Percentiles rank a stretch among this genome's conserved stretches.
Conservation (phyloP, 2,888 invertebrate genomes). For the Agrotis segetum region DNA sequence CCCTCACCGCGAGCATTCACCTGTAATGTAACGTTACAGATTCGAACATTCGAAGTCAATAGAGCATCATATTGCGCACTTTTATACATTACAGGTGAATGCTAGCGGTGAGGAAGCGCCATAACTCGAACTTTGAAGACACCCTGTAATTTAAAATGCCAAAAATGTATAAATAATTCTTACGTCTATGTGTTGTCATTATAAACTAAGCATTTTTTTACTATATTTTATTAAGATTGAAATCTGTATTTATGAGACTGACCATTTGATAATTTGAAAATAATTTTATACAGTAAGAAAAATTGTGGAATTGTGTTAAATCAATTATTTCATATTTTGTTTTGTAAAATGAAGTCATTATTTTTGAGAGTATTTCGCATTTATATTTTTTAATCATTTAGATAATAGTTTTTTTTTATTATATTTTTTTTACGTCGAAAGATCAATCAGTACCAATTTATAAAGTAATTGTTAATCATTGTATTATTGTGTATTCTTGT, state of each 20-base stretch:
- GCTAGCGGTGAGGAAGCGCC: too few relatives aligned
- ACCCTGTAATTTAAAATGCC: constrained; percentile 7
- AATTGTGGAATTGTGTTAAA: constrained; percentile 23
- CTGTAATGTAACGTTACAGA: too few relatives aligned
- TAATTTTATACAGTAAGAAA: constrained; percentile 9
- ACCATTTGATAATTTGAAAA: constrained; percentile 10
- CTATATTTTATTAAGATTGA: constrained; percentile 27
- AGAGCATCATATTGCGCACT: too few relatives aligned
- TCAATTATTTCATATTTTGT: constrained; percentile 14
- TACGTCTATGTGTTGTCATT: constrained; percentile 20
- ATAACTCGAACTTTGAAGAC: neutral
- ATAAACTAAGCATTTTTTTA: constrained; percentile 22
- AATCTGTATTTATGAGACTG: constrained; percentile 49
- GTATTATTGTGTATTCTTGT: too few relatives aligned
- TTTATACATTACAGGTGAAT: too few relatives aligned
- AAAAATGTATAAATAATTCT: constrained; percentile 16
- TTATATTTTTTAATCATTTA: constrained; percentile 19
- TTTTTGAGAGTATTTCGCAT: constrained; percentile 44
- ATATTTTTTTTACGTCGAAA: constrained; percentile 12
- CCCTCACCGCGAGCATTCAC: too few relatives aligned
- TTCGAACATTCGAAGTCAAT: too few relatives aligned
- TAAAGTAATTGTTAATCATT: neutral
- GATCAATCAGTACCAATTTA: neutral
- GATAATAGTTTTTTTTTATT: constrained; percentile 1
- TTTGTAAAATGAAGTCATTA: constrained; percentile 35